Evolutionary conservation across 2,113 vertebrate genomes (phyloP).

Genomic region (Centropus unirufus): DNA sequence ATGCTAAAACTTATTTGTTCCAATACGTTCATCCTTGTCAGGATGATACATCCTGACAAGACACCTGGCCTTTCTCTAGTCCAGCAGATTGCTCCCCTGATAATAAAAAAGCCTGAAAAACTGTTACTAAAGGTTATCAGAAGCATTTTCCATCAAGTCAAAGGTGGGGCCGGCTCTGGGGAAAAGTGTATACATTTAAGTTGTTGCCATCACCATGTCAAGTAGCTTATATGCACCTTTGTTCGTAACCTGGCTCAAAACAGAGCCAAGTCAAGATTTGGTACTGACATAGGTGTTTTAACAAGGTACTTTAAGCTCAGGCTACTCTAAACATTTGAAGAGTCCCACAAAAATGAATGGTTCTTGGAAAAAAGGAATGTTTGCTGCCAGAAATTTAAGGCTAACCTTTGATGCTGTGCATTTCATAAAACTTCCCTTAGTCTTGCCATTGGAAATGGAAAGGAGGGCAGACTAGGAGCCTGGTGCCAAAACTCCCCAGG

Average conservation of each 20-base stretch:
- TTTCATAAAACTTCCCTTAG: not conserved
- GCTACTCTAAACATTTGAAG: not conserved
- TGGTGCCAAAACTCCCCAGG: rapidly evolving
- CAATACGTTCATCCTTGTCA: rapidly evolving
- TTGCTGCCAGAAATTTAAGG: not conserved
- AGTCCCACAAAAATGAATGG: not conserved
- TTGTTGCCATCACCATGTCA: not conserved
- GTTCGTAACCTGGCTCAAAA: not conserved
- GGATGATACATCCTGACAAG: not conserved
- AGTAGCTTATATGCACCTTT: not conserved
- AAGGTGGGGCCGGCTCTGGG: not conserved
- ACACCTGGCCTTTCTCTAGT: not conserved
- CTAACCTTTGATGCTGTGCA: not conserved
- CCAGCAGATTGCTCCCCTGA: not conserved
- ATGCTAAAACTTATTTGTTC: not conserved
- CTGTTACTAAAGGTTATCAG: not conserved
- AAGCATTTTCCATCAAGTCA: not conserved
- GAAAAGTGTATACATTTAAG: not conserved
- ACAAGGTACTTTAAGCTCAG: rapidly evolving
- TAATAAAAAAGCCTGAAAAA: not conserved
- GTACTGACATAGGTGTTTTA: not conserved
- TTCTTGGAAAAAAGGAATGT: not conserved
- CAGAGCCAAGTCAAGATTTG: not conserved
- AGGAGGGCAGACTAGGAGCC: not conserved
- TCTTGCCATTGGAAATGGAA: not conserved